phyloP scores from a whole-genome alignment of 1,140 invertebrate species.

The Calephelis virginiensis region DNA sequence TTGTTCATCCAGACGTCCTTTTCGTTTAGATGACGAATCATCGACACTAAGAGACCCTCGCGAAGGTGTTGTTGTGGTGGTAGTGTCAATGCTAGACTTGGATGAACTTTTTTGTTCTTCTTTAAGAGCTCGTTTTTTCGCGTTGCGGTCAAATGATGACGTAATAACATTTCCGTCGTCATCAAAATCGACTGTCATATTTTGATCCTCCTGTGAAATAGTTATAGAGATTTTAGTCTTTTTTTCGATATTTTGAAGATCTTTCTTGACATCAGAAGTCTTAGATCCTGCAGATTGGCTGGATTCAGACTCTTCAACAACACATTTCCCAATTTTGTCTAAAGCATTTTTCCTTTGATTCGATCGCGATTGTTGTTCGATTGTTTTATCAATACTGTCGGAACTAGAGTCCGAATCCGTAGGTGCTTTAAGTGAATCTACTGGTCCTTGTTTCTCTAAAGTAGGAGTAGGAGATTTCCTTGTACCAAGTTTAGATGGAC shows the following conservation, averaged over 20 bases:
- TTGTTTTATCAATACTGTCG: constrained; percentile 75
- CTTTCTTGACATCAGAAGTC: constrained; percentile 54
- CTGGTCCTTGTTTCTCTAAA: constrained; percentile 80
- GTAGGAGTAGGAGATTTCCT: constrained; percentile 80
- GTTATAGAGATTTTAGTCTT: constrained; percentile 77
- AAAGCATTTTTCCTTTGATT: constrained; percentile 57
- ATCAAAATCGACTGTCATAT: constrained; percentile 74
- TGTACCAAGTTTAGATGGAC: constrained; percentile 63
- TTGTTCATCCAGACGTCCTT: constrained; percentile 71
- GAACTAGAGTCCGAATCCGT: constrained; percentile 76
- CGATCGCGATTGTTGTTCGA: constrained; percentile 63
- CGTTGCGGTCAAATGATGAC: constrained; percentile 63
- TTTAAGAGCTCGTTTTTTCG: constrained; percentile 65
- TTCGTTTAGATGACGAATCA: constrained; percentile 71
- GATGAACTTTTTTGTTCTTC: constrained; percentile 76
- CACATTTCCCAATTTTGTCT: constrained; percentile 72
- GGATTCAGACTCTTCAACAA: constrained; percentile 75
- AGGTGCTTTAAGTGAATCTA: constrained; percentile 78
- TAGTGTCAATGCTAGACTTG: constrained; percentile 73
- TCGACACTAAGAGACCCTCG: constrained; percentile 76
- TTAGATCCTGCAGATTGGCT: constrained; percentile 72
- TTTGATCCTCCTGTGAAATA: constrained; percentile 77
- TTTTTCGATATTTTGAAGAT: constrained; percentile 52
- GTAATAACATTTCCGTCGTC: constrained; percentile 72
- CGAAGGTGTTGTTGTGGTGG: constrained; percentile 69